Conservation (phyloP, 2,113 vertebrate genomes). For the Aix galericulata region DNA sequence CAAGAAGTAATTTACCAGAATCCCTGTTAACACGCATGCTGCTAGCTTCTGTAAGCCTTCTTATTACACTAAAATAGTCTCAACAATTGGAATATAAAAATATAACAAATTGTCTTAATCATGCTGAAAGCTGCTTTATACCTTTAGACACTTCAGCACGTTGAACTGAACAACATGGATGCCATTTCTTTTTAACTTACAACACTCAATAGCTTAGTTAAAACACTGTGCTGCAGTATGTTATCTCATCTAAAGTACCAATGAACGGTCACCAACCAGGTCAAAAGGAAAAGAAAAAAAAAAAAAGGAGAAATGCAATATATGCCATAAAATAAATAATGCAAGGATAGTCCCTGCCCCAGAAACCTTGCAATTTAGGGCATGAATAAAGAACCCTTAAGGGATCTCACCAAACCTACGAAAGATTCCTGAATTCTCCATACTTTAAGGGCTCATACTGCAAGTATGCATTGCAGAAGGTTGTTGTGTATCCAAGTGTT, state of each 20-base stretch:
- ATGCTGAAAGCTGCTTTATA: background rate
- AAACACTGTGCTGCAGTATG: background rate
- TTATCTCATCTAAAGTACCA: background rate
- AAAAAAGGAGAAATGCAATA: background rate
- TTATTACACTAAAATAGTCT: background rate
- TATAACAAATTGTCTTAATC: background rate
- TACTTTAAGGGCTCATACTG: background rate
- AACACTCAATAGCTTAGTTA: background rate
- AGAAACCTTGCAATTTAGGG: slow-evolving; percentile 63
- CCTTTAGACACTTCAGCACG: background rate
- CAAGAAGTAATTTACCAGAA: background rate
- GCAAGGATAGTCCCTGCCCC: slow-evolving; percentile 39
- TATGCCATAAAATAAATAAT: slow-evolving; percentile 48
- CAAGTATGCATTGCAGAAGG: background rate
- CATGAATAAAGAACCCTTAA: slow-evolving; percentile 35
- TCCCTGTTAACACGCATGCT: background rate
- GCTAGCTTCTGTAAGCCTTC: background rate
- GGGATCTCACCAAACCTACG: slow-evolving; percentile 39
- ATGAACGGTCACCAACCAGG: background rate
- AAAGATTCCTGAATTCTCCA: background rate
- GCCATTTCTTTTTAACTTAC: background rate
- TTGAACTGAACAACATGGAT: background rate
- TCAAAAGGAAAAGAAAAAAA: background rate
- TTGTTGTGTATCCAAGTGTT: background rate
- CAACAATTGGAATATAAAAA: background rate